phyloP scores from a whole-genome alignment of 1,140 invertebrate genomes.

The Drosophila littoralis region DNA sequence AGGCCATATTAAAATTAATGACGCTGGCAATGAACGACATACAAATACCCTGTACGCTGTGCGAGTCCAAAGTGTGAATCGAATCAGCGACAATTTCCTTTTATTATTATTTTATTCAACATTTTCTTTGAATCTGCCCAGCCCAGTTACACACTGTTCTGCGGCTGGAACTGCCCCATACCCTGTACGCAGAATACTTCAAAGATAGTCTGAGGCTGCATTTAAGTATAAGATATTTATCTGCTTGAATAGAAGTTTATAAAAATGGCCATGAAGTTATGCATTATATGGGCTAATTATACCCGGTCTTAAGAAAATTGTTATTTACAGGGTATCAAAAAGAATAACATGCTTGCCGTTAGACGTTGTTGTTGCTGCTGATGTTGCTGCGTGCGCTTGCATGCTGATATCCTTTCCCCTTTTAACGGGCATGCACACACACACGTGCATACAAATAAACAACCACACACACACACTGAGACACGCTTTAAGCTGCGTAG shows the following conservation, averaged over 20 bases:
- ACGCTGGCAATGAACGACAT: background rate
- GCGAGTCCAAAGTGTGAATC: too few species aligned
- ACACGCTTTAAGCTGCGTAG: slow-evolving; percentile 18
- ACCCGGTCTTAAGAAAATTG: background rate
- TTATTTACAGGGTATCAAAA: slow-evolving; percentile 27
- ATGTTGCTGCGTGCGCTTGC: slow-evolving; percentile 47
- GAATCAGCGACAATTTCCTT: too few species aligned
- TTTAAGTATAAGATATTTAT: too few species aligned
- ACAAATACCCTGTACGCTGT: background rate
- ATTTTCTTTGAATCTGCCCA: too few species aligned
- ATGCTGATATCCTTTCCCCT: slow-evolving; percentile 67
- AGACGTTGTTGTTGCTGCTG: slow-evolving; percentile 19
- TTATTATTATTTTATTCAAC: too few species aligned
- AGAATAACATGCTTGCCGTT: slow-evolving; percentile 33
- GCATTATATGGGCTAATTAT: background rate
- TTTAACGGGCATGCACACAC: slow-evolving; percentile 46
- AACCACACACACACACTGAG: slow-evolving; percentile 13
- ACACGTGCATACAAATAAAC: slow-evolving; percentile 16
- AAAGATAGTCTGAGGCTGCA: too few species aligned
- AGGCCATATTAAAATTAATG: background rate
- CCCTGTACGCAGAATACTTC: too few species aligned
- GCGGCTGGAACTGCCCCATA: too few species aligned
- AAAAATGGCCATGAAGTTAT: too few species aligned
- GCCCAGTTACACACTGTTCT: too few species aligned
- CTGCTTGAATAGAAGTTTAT: too few species aligned